Evolutionary conservation across 1,140 invertebrate genomes (phyloP), one percentile per base, ranked within the genome.

Genomic region (Drosophila mauritiana): DNA sequence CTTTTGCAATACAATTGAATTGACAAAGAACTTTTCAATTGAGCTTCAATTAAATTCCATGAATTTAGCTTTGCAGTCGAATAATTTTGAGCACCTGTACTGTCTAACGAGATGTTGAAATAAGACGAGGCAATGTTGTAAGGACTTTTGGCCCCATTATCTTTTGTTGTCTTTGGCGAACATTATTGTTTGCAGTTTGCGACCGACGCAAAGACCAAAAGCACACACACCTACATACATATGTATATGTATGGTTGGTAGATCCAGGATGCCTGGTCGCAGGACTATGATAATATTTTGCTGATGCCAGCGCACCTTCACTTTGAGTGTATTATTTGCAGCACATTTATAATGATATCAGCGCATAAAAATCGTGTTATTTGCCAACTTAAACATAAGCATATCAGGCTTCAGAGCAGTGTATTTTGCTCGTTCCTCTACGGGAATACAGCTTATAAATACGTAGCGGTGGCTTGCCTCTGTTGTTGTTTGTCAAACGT

Each of bases 291-390:
- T 36, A 70, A 70, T 70, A 49, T 54, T 46, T 68, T 40, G 34
- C 42, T 34, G 63, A 17, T 46, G 64, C 12, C 63, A 25, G 25
- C 40, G 49, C 34, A 40, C 42, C 67, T 61, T 37, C 51, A 27
- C 69, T 65, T 65, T 74, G 46, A 73, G 69, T 64, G 51, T 73
- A 73, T 64, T 75, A 75, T 55, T 64, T 42, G 69, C 53, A 57
- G 70, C 73, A 57, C 70, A 65, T 63, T 74, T 57, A 74, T 65
- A 74, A 75, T 63, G 59, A 74, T 75, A 75, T 75, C 57, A 56
- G 57, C 73, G 64, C 27, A 75, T 56, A 74, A 75, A 75, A 64
- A 65, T 45, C 36, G 73, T 75, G 70, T 75, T 75, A 75, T 75
- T 75, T 74, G 70, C 70, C 73, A 74, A 75, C 70, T 75, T 74